Base-by-base conservation (phyloP, 1,140 invertebrate genomes). In the Penaeus vannamei region DNA sequence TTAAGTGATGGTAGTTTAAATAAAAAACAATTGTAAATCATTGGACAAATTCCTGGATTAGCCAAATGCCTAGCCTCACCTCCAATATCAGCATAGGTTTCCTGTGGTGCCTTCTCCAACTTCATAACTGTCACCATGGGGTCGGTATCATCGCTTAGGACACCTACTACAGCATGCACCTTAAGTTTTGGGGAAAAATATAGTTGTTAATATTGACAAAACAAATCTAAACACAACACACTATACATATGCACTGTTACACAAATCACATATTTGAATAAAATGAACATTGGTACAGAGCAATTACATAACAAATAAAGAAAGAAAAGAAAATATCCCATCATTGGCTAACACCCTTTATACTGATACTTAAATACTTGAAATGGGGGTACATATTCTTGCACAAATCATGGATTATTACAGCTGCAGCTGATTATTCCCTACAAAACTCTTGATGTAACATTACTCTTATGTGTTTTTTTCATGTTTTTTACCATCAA, bases 121-220 rank as follows among this genome's bases (percentile, higher is more conserved):
- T 99, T 99, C 99, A 99, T 99, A 0, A 99, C 99, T 59, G 98
- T 99, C 2, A 99, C 99, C 99, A 99, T 99, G 23, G 99, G 99
- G 94, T 99, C 99, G n/a, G 98, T 99, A 93, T 99, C 99, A 94
- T 99, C 99, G 62, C 97, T 97, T 42, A 99, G 93, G 0, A 99
- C 99, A 91, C 99, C 99, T 72, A 99, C 98, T 64, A 99, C 98
- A 90, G 99, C 98, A 95, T 99, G 99, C 14, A 96, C 95, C 94
- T 95, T 77, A 84, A 26, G 53, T 53, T 46, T 53, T 12, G 17
- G 53, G 12, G 53, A 12, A 53, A 53, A 53, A 53, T 53, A 53
- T 8, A 53, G 10, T 0, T 53, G 53, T 53, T 14, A 53, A 53
- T 53, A 14, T 53, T 53, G 53, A 53, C 53, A 53, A 12, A 53